A percentile compares a stretch with the other conserved stretches of the same genome.
Conservation (phyloP, 2,888 invertebrate genomes). For the Diadromus collaris region DNA sequence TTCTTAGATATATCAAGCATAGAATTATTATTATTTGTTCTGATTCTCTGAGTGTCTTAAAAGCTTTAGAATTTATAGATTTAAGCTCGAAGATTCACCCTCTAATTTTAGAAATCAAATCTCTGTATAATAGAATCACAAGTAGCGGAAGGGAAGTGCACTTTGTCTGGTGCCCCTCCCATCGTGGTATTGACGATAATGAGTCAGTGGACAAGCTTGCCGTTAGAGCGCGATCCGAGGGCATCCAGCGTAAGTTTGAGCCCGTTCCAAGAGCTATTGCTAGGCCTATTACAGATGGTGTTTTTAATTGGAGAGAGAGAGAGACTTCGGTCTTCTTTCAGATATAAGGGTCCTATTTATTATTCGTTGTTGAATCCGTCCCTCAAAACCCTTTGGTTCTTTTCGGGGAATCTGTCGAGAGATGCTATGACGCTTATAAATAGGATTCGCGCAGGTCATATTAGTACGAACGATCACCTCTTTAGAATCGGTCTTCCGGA, state of each 20-base stretch:
- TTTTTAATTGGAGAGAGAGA: not conserved
- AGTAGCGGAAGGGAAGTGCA: not conserved
- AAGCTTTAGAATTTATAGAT: not conserved
- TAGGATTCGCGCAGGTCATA: constrained; percentile 8
- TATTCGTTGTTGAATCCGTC: too few species aligned
- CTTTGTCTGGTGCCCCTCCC: not conserved
- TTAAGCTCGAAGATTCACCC: not conserved
- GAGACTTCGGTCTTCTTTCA: too few species aligned
- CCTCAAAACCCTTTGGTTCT: too few species aligned
- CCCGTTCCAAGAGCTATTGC: too few species aligned
- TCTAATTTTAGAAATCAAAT: not conserved
- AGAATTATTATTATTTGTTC: not conserved
- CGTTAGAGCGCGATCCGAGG: not conserved
- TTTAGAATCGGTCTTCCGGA: not conserved
- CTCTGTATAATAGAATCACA: not conserved
- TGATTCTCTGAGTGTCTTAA: not conserved
- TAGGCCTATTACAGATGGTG: not conserved
- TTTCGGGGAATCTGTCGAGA: too few species aligned
- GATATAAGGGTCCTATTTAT: too few species aligned
- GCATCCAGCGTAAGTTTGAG: not conserved
- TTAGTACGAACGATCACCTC: constrained; percentile 8
- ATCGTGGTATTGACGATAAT: not conserved
- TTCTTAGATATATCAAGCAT: not conserved
- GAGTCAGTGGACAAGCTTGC: not conserved
- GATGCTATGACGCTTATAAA: too few species aligned